A percentile compares a stretch with the other conserved stretches of the same genome.
Evolutionary conservation across 2,113 vertebrate genomes (phyloP).

Genomic region (Corapipo altera): DNA sequence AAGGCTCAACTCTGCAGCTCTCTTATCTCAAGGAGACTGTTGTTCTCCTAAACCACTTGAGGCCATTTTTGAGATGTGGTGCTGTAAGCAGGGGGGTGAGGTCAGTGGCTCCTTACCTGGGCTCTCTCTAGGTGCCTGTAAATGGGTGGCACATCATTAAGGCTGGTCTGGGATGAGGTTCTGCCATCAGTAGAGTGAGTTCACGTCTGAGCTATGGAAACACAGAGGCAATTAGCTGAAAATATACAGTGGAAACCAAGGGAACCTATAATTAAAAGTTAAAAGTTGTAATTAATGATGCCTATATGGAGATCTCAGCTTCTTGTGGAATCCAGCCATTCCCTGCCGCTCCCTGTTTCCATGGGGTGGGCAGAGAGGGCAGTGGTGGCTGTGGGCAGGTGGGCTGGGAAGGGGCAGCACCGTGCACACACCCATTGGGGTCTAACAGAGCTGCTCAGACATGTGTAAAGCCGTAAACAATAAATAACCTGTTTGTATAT

Average conservation of each 20-base stretch:
- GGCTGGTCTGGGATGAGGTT: neutral
- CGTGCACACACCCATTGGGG: neutral
- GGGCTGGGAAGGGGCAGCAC: neutral
- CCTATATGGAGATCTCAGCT: neutral
- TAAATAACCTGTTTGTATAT: accelerated
- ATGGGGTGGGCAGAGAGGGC: neutral
- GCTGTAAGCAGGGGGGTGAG: neutral
- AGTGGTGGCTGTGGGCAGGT: neutral
- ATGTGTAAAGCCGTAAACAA: neutral
- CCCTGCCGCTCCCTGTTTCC: conserved; percentile 16
- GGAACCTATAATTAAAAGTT: conserved; percentile 37
- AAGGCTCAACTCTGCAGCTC: neutral
- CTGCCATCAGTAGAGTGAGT: neutral
- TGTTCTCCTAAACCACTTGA: neutral
- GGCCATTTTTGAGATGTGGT: neutral
- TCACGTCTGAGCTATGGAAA: neutral
- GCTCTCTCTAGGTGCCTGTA: neutral
- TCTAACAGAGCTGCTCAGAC: neutral
- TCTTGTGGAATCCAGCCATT: conserved; percentile 37
- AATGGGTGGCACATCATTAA: neutral
- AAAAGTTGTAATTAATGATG: conserved; percentile 44
- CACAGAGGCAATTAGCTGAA: conserved; percentile 21
- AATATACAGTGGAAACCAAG: conserved; percentile 12
- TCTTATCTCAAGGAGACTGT: neutral
- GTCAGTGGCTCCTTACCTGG: neutral